Conservation (phyloP, 1,140 invertebrate species). For the Spodoptera frugiperda region DNA sequence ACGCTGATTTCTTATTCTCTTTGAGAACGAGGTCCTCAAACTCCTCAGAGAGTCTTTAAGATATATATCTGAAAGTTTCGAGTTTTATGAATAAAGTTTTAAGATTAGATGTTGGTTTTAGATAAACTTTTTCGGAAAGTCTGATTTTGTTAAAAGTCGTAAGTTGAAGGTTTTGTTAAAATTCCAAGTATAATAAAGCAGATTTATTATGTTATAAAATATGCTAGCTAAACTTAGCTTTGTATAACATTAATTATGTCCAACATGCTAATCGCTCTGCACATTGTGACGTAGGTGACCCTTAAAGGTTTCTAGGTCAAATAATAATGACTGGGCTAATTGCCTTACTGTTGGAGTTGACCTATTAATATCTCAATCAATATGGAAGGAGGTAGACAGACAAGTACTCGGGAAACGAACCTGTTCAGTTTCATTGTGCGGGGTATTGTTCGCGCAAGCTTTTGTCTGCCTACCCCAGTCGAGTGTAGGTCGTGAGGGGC, state of each 20-base stretch:
- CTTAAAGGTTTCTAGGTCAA: constrained; percentile 38
- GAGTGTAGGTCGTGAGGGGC: constrained; percentile 21
- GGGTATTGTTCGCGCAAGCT: constrained; percentile 33
- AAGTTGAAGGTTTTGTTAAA: not conserved
- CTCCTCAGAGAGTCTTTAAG: constrained; percentile 17
- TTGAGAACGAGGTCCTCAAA: constrained; percentile 10
- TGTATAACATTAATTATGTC: not conserved
- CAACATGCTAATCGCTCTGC: constrained; percentile 14
- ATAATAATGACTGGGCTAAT: constrained; percentile 4
- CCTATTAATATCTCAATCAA: constrained; percentile 32
- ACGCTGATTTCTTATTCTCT: constrained; percentile 6
- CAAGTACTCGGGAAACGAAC: not conserved
- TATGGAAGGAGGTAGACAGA: not conserved
- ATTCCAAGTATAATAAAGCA: not conserved
- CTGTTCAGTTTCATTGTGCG: constrained; percentile 34
- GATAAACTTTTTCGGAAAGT: constrained; percentile 8
- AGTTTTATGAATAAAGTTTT: constrained; percentile 29
- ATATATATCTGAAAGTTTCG: constrained; percentile 15
- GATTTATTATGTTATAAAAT: constrained; percentile 3
- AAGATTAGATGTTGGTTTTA: constrained; percentile 19
- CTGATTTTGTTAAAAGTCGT: not conserved
- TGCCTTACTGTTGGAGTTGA: constrained; percentile 22
- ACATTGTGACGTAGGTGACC: constrained; percentile 1
- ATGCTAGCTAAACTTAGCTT: not conserved
- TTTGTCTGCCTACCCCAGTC: constrained; percentile 36